These are phyloP conservation scores for Cydia fagiglandana DNA, from an alignment of 1,140 invertebrate species.

Conservation along the genomic window DNA sequence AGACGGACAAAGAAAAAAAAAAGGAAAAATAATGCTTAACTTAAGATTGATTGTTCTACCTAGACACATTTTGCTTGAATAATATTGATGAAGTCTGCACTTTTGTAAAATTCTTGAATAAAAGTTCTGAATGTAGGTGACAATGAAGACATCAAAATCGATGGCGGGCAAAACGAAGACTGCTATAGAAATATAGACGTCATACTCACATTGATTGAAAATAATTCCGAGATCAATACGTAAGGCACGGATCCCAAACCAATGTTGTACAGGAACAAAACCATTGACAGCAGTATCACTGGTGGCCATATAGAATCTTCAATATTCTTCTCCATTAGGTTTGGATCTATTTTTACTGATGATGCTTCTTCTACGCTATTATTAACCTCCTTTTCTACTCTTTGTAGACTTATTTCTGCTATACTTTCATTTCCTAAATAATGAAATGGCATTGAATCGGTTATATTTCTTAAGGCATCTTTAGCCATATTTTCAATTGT, in stretches of 20 bases:
- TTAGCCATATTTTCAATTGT: slow-evolving; percentile 37
- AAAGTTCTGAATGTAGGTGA: background rate
- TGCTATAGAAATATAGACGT: background rate
- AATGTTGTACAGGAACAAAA: slow-evolving; percentile 69
- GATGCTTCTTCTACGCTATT: background rate
- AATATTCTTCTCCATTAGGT: slow-evolving; percentile 10
- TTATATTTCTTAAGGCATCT: slow-evolving; percentile 11
- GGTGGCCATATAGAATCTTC: slow-evolving; percentile 53
- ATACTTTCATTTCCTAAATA: slow-evolving; percentile 2
- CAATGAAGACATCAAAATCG: no score
- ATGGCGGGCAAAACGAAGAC: slow-evolving; percentile 8
- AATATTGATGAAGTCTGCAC: no score
- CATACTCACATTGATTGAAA: slow-evolving; percentile 70
- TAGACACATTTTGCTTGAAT: no score
- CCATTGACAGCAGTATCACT: slow-evolving; percentile 57
- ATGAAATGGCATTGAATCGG: background rate
- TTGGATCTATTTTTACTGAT: background rate
- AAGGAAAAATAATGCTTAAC: no score
- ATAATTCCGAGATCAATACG: slow-evolving; percentile 68
- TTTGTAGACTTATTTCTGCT: background rate
- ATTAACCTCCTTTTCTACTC: background rate
- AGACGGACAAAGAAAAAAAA: no score
- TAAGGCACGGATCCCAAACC: slow-evolving; percentile 74
- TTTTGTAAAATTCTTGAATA: no score
- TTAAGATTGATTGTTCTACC: no score